Evolutionary conservation across 2,113 vertebrate genomes (phyloP).

Genomic region (Australoheros scitulus): DNA sequence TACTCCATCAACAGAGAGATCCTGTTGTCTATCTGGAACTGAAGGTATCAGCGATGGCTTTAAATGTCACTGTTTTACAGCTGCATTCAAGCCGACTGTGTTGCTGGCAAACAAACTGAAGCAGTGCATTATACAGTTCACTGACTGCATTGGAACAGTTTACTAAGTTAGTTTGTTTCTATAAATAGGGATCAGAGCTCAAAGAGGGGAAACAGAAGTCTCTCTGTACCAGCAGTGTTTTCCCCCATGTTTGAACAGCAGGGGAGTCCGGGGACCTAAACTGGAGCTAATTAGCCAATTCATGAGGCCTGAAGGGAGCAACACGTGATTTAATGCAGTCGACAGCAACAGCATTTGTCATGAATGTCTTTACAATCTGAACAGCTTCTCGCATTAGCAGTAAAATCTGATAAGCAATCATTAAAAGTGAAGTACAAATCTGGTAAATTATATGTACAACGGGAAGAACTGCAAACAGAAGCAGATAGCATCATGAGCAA

Average conservation of each 20-base stretch:
- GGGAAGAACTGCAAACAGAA: neutral
- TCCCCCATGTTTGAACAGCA: constrained; percentile 49
- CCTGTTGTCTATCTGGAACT: neutral
- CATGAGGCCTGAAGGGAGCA: constrained; percentile 33
- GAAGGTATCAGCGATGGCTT: neutral
- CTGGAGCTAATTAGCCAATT: constrained; percentile 63
- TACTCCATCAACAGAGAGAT: neutral
- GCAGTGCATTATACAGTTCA: constrained; percentile 46
- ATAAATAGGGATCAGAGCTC: constrained; percentile 53
- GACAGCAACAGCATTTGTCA: neutral
- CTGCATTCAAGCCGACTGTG: constrained; percentile 3
- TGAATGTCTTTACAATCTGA: neutral
- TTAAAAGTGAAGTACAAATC: neutral
- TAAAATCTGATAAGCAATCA: neutral
- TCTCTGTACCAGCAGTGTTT: constrained; percentile 59
- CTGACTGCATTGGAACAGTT: constrained; percentile 49
- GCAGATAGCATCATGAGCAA: neutral
- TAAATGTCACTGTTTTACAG: constrained; percentile 2
- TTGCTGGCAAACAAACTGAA: constrained; percentile 30
- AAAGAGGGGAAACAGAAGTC: constrained; percentile 51
- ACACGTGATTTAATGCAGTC: constrained; percentile 48
- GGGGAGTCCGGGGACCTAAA: constrained; percentile 47
- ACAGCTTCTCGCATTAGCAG: neutral
- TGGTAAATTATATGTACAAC: neutral
- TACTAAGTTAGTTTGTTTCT: constrained; percentile 51